Conservation (phyloP, 2,888 invertebrate genomes). For the Ennomos fuscantarius region DNA sequence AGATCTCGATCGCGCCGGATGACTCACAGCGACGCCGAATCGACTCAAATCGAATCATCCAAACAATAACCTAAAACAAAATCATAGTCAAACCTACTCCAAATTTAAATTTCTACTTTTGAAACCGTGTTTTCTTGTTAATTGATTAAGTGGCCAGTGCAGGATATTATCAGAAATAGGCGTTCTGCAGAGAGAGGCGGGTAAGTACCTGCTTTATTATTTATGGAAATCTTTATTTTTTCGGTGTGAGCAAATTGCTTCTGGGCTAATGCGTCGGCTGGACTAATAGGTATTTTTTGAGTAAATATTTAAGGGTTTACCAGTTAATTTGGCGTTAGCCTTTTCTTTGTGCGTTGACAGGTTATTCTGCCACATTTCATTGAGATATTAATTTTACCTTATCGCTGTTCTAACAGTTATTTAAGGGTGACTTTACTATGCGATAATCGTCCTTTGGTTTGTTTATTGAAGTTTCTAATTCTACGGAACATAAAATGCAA, state of each 20-base stretch:
- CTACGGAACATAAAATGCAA: no score
- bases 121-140: slow-evolving; percentile 21
- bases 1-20: slow-evolving; percentile 51
- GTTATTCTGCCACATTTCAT: slow-evolving; percentile 2
- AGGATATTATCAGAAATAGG: slow-evolving; percentile 30
- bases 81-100: slow-evolving; percentile 28
- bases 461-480: no score
- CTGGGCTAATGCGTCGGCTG: slow-evolving; percentile 25
- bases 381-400: no score
- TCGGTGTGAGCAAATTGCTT: slow-evolving; percentile 29
- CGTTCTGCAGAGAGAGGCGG: slow-evolving; percentile 21
- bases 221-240: slow-evolving; percentile 38
- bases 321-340: slow-evolving; percentile 18
- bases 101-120: slow-evolving; percentile 28
- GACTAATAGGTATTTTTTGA: slow-evolving; percentile 27
- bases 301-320: slow-evolving; percentile 20
- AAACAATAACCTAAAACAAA: slow-evolving; percentile 48
- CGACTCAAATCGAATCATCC: slow-evolving; percentile 33
- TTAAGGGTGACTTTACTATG: no score
- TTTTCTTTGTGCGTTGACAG: slow-evolving; percentile 2
- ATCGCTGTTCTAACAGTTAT: no score
- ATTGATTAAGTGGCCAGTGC: slow-evolving; percentile 20
- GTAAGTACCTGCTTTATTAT: slow-evolving; percentile 39
- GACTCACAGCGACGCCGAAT: slow-evolving; percentile 15
- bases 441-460: no score